Base-by-base conservation (phyloP, 2,888 invertebrate genomes). In the Ptycholaimellus sp. region DNA sequence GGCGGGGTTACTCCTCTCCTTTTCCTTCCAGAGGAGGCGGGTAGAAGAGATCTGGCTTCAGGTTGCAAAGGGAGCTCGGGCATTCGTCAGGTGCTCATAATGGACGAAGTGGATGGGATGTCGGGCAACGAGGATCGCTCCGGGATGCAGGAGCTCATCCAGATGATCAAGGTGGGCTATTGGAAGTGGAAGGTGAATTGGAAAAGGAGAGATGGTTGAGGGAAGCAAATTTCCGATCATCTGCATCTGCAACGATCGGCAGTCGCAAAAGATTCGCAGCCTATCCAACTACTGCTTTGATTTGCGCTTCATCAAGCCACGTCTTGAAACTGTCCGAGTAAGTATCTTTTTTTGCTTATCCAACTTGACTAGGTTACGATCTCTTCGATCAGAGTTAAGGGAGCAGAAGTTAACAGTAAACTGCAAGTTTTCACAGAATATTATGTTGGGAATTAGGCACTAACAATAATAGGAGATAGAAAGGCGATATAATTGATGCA, bases 51-150 rank as follows among this genome's bases (percentile, higher is more conserved):
- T 45, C 39, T n/a, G n/a, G n/a, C n/a, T n/a, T n/a, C n/a, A n/a
- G n/a, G n/a, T n/a, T n/a, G n/a, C n/a, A n/a, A n/a, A n/a, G n/a
- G n/a, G n/a, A n/a, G n/a, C n/a, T n/a, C n/a, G n/a, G n/a, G n/a
- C n/a, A n/a, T n/a, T n/a, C n/a, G 79, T 51, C 82, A 83, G 54
- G 82, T 82, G 13, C 62, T 99, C 6, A 69, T 99, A n/a, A 99
- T 99, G 96, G 96, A 99, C 55, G 96, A 99, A 69, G 93, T 99
- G 0, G 96, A 99, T 56, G 96, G 96, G 7, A 96, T 99, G 90
- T 81, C 87, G 1, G 93, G 93, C 3, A 96, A 93, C 59, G 85
- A 96, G 61, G 96, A 99, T 60, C 70, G 96, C 49, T 93, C 93
- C 18, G 96, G 96, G 49, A 47, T 58, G 13, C 47, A 83, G 62